Percentiles rank a stretch among this genome's conserved stretches.
Conservation (phyloP, 2,797 vertebrate species). For the Karalla daura region DNA sequence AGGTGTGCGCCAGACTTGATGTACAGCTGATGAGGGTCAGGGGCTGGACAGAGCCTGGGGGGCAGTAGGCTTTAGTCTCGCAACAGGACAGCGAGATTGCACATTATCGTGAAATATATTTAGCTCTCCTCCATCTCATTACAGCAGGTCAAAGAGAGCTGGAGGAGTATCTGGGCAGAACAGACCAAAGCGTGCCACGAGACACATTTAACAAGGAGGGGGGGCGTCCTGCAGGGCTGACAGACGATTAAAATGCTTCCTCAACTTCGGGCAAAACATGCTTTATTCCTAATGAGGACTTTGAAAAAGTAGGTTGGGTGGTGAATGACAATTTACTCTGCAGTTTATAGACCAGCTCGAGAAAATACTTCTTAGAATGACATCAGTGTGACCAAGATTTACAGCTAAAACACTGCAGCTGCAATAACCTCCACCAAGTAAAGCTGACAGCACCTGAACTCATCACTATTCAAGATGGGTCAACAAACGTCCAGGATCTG, state of each 20-base stretch:
- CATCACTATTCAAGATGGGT: too few species aligned
- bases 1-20: conserved; percentile 29
- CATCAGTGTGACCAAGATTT: too few species aligned
- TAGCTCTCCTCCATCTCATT: conserved; percentile 55
- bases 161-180: conserved; percentile 44
- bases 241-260: conserved; percentile 13
- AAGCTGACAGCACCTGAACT: too few species aligned
- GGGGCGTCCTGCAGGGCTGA: conserved; percentile 16
- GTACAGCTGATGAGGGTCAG: conserved; percentile 41
- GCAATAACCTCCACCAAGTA: too few species aligned
- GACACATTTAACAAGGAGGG: conserved; percentile 51
- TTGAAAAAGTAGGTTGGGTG: background rate
- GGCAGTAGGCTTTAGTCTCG: conserved; percentile 14
- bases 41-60: background rate
- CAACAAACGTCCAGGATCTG: too few species aligned
- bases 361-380: too few species aligned
- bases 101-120: conserved; percentile 64
- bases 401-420: too few species aligned
- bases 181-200: conserved; percentile 28
- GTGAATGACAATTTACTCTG: background rate
- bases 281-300: background rate
- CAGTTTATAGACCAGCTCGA: background rate
- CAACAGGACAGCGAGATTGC: conserved; percentile 44
- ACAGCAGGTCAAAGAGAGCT: conserved; percentile 58
- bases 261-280: background rate